Evolutionary conservation across 2,113 vertebrate species (phyloP).

Genomic region (Kryptolebias marmoratus): DNA sequence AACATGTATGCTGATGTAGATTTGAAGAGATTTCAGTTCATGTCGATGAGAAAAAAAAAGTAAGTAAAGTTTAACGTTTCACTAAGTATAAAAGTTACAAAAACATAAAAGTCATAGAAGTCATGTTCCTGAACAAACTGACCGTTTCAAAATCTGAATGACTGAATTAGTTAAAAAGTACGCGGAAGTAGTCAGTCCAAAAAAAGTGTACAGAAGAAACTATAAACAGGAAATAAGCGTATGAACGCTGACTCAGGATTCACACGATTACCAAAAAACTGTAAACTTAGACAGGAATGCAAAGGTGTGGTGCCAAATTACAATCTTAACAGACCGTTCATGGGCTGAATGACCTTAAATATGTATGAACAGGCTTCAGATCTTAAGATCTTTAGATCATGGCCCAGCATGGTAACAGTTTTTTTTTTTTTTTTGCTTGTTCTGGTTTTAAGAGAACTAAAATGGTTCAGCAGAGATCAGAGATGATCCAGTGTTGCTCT

Average conservation of each 20-base stretch:
- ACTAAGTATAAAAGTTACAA: too few relatives aligned
- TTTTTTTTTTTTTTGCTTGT: slow-evolving; percentile 33
- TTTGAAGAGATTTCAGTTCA: too few relatives aligned
- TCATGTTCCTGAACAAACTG: too few relatives aligned
- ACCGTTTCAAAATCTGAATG: too few relatives aligned
- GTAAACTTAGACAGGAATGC: slow-evolving; percentile 34
- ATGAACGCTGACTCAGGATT: not conserved
- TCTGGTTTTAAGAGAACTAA: slow-evolving; percentile 26
- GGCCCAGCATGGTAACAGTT: slow-evolving; percentile 20
- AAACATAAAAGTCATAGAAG: too few relatives aligned
- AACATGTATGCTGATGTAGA: too few relatives aligned
- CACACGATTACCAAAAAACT: slow-evolving; percentile 1
- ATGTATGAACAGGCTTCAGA: slow-evolving; percentile 19
- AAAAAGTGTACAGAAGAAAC: too few relatives aligned
- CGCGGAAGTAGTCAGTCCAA: too few relatives aligned
- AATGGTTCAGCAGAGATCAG: slow-evolving; percentile 66
- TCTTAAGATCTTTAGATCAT: slow-evolving; percentile 21
- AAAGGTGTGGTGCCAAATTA: slow-evolving; percentile 49
- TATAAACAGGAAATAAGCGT: too few relatives aligned
- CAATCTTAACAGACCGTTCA: slow-evolving; percentile 43
- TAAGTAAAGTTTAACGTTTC: too few relatives aligned
- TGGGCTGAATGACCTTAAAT: slow-evolving; percentile 29
- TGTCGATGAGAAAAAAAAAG: too few relatives aligned
- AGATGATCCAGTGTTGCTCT: slow-evolving; percentile 49
- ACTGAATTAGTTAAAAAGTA: too few relatives aligned